Evolutionary conservation across 2,113 vertebrate genomes (phyloP).

Genomic region (Martes martes): DNA sequence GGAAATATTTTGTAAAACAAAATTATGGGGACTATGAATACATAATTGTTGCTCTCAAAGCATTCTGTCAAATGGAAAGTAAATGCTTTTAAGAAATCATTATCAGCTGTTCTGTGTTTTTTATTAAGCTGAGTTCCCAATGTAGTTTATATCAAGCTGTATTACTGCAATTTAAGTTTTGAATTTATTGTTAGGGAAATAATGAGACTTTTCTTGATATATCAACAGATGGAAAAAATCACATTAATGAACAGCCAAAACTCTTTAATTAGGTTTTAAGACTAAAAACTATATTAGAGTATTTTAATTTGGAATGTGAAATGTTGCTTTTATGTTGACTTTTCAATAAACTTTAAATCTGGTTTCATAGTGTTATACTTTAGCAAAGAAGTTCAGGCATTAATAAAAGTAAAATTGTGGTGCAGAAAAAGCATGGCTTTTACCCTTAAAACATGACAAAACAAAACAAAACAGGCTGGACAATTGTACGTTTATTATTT

Average conservation of each 20-base stretch:
- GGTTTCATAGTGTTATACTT: constrained; percentile 29
- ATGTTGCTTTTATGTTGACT: constrained; percentile 49
- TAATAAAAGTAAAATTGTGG: neutral
- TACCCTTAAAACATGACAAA: neutral
- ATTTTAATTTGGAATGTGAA: constrained; percentile 48
- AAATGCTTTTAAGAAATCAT: constrained; percentile 60
- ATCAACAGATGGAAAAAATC: neutral
- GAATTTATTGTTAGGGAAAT: constrained; percentile 52
- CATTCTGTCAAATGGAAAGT: constrained; percentile 50
- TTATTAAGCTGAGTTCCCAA: constrained; percentile 50
- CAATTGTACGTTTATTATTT: neutral
- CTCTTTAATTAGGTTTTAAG: constrained; percentile 50
- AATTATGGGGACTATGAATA: constrained; percentile 48
- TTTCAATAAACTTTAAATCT: constrained; percentile 37
- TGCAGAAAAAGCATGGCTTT: neutral
- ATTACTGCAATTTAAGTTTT: constrained; percentile 59
- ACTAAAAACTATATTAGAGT: constrained; percentile 28
- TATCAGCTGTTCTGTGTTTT: constrained; percentile 59
- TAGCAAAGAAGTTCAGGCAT: neutral
- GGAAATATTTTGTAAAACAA: constrained; percentile 54
- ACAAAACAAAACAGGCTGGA: neutral
- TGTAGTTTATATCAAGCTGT: constrained; percentile 47
- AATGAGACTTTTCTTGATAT: constrained; percentile 48
- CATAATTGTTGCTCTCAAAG: constrained; percentile 2
- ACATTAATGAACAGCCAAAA: neutral